These are phyloP conservation scores for Microctonus aethiopoides DNA, from an alignment of 2,888 invertebrate genomes.

Conservation along the genomic window DNA sequence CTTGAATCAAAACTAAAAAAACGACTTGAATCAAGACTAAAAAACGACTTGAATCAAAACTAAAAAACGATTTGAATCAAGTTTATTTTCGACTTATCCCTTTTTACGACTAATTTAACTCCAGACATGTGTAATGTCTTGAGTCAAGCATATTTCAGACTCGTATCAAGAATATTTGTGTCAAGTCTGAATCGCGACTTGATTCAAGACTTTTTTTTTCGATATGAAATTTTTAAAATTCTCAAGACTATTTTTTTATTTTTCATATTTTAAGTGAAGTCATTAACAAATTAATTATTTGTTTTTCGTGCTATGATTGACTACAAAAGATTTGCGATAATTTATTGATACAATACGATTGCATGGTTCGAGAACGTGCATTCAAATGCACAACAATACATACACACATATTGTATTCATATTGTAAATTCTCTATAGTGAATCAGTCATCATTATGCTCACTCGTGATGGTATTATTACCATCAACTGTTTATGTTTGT, in stretches of 20 bases:
- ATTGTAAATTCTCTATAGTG: conserved; percentile 40
- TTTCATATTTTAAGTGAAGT: background rate
- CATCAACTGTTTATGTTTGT: conserved; percentile 55
- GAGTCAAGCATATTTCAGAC: no score
- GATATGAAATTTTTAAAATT: no score
- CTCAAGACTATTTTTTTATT: background rate
- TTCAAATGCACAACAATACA: background rate
- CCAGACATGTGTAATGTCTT: no score
- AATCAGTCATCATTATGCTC: conserved; percentile 55
- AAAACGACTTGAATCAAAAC: no score
- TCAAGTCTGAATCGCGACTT: no score
- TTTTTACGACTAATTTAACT: no score
- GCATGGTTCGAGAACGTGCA: conserved; percentile 21
- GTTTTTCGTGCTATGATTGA: conserved; percentile 14
- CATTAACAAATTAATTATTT: conserved; percentile 18
- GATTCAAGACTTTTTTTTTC: no score
- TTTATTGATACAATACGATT: conserved; percentile 50
- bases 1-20: no score
- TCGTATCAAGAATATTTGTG: no score
- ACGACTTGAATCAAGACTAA: no score
- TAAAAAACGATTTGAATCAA: no score
- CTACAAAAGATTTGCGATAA: conserved; percentile 49
- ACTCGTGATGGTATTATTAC: conserved; percentile 50
- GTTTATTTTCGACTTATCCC: no score
- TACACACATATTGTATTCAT: background rate